Base-by-base conservation (phyloP, 2,888 invertebrate genomes). In the Cyrtodaria siliqua region DNA sequence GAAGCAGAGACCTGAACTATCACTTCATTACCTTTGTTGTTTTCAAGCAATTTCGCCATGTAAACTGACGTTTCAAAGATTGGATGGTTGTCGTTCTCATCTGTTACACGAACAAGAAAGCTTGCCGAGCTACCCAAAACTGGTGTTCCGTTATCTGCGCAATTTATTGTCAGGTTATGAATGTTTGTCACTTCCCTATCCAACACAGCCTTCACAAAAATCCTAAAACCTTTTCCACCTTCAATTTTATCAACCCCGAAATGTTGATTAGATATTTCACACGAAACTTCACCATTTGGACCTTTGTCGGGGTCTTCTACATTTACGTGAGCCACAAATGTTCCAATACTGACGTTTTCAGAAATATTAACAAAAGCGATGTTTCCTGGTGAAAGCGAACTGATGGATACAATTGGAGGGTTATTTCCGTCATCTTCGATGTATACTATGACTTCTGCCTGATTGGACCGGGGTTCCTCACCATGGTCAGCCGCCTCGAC, bases 51-150 rank as follows among this genome's bases (percentile, higher is more conserved):
- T 18, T 56, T 79, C 14, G 87, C 87, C 16, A 74, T 62, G 57
- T 88, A 87, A 0, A 68, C 16, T 2, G 23, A 18, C 40, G 79
- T 57, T 3, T 71, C 96, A 92, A 98, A 98, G 55, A 96, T 94
- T 0, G 98, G 98, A 91, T 97, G 96, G 92, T 98, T 98, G 93
- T 98, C 98, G 93, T 99, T 98, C 57, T 96, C 96, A 93, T 98
- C 98, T 67, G 96, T 94, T 1, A 98, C 81, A n/a, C 73, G 71
- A 1, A 92, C 88, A 20, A 83, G 84, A 66, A 92, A 88, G 24
- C 74, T 72, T 2, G 77, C 78, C 20, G 78, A 73, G 0, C 86
- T 83, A 49, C 79, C 84, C 24, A 88, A 57, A 0, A 76, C 70
- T 12, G 88, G 88, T 0, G 52, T 57, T 4, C 89, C 88, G 8